Base-by-base conservation (phyloP, 2,888 invertebrate genomes). In the Choreutis nemorana region DNA sequence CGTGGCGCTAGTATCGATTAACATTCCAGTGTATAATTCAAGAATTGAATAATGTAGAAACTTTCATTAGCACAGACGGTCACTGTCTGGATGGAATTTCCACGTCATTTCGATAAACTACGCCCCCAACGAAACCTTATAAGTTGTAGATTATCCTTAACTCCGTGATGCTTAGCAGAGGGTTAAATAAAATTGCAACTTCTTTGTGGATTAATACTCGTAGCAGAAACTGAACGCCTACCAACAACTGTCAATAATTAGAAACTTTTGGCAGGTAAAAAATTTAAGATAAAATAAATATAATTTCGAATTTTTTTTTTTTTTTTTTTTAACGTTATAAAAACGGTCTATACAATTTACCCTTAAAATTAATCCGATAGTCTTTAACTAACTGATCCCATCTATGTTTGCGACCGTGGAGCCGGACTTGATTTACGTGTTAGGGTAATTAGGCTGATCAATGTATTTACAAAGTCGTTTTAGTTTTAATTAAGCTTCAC, bases 41-140 rank as follows among this genome's bases (percentile, higher is more conserved):
- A 65, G 58, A 71, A 63, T 64, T 78, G 77, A 78, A 78, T 78
- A 75, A 78, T 77, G 77, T 77, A 77, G 77, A 64, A 66, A 70
- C 70, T 71, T 77, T 77, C 77, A 78, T 78, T 78, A 77, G 75
- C 75, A 75, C 75, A 75, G n/a, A n/a, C 71, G 67, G 70, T 70
- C 61, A 66, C 67, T 67, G 63, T 63, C 66, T 59, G 60, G 55
- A 67, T 62, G 65, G 66, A 73, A 75, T 78, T 78, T 75, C 73
- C 77, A 78, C 73, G 66, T 75, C 70, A 75, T 73, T 73, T 75
- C 67, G 65, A 61, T 63, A 63, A 71, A 68, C 70, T 66, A 58
- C 60, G 60, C 65, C 65, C 67, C 49, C 54, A 57, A 64, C 63
- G 63, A 64, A 67, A 57, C 62, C 60, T 56, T 50, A 38, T 33